Conservation (phyloP, 2,797 vertebrate species). For the Acridotheres tristis region DNA sequence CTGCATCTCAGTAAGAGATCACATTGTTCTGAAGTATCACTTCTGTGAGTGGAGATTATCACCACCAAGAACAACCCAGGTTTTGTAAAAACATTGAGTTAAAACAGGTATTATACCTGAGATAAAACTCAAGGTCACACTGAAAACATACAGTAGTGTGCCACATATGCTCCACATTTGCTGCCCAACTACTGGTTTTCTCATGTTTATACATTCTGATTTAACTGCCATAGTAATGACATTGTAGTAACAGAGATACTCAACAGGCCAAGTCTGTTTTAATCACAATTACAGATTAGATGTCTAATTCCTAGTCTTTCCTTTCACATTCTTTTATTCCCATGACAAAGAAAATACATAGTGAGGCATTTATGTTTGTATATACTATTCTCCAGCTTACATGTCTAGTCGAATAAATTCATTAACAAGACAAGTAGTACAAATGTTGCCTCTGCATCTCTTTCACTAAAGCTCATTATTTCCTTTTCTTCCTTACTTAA, state of each 20-base stretch:
- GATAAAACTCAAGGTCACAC: not conserved
- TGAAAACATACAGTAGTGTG: not conserved
- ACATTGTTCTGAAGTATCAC: not conserved
- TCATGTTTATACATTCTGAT: not conserved
- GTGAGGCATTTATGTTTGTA: not conserved
- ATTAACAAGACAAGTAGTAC: not conserved
- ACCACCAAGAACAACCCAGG: not conserved
- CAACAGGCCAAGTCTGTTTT: not conserved
- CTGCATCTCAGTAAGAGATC: not conserved
- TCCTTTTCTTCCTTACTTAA: not conserved
- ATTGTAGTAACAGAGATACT: not conserved
- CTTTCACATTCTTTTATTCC: constrained; percentile 22
- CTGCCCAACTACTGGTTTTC: not conserved
- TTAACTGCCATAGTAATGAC: not conserved
- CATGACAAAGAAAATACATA: not conserved
- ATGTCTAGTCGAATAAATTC: not conserved
- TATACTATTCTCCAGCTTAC: not conserved
- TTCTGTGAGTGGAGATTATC: not conserved
- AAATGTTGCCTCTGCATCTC: not conserved
- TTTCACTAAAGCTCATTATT: not conserved
- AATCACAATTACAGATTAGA: not conserved
- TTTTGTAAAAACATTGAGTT: not conserved
- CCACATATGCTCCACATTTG: not conserved
- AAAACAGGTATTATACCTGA: not conserved
- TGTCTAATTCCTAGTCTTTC: not conserved